Conservation (phyloP, 1,140 invertebrate species). For the Aphidius ervi region DNA sequence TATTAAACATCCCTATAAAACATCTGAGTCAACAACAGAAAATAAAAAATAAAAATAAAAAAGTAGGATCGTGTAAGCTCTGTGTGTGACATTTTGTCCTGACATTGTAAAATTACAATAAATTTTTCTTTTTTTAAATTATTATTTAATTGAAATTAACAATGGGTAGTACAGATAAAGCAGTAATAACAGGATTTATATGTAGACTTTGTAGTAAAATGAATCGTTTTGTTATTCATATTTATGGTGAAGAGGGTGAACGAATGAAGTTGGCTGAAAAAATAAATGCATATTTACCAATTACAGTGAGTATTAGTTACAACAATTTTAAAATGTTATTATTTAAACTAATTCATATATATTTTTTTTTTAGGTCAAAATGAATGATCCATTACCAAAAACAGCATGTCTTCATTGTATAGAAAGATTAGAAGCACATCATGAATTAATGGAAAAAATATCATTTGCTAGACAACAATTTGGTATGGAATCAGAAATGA, state of each 20-base stretch:
- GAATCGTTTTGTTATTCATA: conserved; percentile 73
- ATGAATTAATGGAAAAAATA: conserved; percentile 62
- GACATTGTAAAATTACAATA: too few relatives aligned
- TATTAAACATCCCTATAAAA: too few relatives aligned
- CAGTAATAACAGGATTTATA: conserved; percentile 71
- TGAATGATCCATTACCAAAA: conserved; percentile 69
- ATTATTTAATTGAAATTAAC: conserved; percentile 18
- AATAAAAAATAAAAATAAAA: too few relatives aligned
- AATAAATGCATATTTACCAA: conserved; percentile 71
- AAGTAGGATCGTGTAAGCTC: too few relatives aligned
- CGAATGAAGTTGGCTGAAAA: conserved; percentile 68
- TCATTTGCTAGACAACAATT: conserved; percentile 44
- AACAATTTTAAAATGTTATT: conserved; percentile 5
- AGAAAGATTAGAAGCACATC: conserved; percentile 65
- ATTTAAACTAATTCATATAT: not conserved
- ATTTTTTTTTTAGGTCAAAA: conserved; percentile 57
- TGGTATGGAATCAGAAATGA: conserved; percentile 36
- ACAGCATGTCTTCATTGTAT: conserved; percentile 69
- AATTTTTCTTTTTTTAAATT: too few relatives aligned
- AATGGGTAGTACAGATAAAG: conserved; percentile 74
- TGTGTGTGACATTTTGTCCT: too few relatives aligned
- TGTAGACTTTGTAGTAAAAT: conserved; percentile 76
- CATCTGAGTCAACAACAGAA: too few relatives aligned
- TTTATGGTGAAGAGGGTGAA: conserved; percentile 71
- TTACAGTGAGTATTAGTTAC: conserved; percentile 56